A percentile compares a stretch with the other conserved stretches of the same genome.
Conservation (phyloP, 2,113 vertebrate species). For the Myodes glareolus region DNA sequence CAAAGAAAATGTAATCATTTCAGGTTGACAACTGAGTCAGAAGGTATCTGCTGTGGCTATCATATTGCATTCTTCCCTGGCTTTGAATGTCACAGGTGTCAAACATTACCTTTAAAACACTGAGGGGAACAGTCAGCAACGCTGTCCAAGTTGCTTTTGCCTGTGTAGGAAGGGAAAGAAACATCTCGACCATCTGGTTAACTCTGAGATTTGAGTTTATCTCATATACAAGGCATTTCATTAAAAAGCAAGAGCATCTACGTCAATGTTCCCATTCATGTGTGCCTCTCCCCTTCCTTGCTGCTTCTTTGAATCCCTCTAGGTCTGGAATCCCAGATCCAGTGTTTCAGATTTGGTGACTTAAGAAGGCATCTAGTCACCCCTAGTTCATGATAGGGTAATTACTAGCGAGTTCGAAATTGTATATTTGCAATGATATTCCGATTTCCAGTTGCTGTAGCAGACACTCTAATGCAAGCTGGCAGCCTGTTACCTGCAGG, state of each 20-base stretch:
- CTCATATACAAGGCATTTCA: neutral
- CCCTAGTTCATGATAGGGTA: neutral
- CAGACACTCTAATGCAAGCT: neutral
- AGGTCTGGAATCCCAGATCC: neutral
- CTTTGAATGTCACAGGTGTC: neutral
- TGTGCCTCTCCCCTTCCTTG: neutral
- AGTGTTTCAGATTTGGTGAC: neutral
- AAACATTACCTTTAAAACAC: neutral
- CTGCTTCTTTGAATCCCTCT: neutral
- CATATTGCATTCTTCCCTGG: neutral
- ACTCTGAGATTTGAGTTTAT: neutral
- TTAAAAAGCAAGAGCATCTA: neutral
- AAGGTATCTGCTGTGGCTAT: neutral
- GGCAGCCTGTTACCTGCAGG: neutral
- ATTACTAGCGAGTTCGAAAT: slow-evolving; percentile 31
- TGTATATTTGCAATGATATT: neutral
- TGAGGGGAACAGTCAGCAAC: neutral
- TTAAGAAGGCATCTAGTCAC: neutral
- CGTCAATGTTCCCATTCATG: neutral
- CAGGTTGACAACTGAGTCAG: neutral
- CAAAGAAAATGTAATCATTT: neutral
- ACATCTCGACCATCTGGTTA: neutral
- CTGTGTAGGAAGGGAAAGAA: neutral
- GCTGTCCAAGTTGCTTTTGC: neutral
- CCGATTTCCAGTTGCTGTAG: slow-evolving; percentile 47